Percentiles rank a stretch among this genome's conserved stretches.
These are phyloP conservation scores for Picus viridis DNA, from an alignment of 2,797 vertebrate species.

Conservation along the genomic window DNA sequence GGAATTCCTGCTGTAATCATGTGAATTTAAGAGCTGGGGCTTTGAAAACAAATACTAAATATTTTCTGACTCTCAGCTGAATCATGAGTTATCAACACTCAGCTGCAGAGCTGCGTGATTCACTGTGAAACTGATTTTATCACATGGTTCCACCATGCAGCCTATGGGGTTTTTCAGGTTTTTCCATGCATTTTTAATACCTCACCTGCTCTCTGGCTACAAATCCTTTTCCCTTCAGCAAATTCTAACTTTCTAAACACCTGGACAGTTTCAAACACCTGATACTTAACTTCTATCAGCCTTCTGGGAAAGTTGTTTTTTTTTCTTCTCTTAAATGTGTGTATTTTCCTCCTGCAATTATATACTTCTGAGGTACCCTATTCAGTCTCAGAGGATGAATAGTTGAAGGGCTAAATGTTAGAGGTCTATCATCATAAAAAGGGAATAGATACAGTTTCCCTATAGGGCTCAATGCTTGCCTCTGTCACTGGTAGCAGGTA, in stretches of 20 bases:
- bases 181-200: conserved; percentile 41
- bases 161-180: background rate
- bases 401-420: background rate
- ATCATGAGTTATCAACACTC: conserved; percentile 13
- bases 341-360: conserved; percentile 4
- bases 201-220: background rate
- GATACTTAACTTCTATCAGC: conserved; percentile 12
- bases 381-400: background rate
- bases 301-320: background rate
- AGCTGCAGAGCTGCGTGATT: conserved; percentile 33
- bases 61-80: conserved; percentile 41
- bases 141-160: conserved; percentile 30
- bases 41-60: conserved; percentile 13
- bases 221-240: conserved; percentile 39
- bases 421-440: background rate
- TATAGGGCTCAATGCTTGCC: background rate
- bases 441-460: background rate
- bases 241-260: conserved; percentile 39
- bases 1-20: conserved; percentile 33
- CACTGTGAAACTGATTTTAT: conserved; percentile 57
- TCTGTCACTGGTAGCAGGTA: background rate
- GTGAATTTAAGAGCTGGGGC: conserved; percentile 42
- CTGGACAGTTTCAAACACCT: conserved; percentile 16
- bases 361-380: background rate
- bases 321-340: background rate